Evolutionary conservation across 2,888 invertebrate species (phyloP), one percentile per base, ranked within the genome.

Genomic region (Gerris lacustris): DNA sequence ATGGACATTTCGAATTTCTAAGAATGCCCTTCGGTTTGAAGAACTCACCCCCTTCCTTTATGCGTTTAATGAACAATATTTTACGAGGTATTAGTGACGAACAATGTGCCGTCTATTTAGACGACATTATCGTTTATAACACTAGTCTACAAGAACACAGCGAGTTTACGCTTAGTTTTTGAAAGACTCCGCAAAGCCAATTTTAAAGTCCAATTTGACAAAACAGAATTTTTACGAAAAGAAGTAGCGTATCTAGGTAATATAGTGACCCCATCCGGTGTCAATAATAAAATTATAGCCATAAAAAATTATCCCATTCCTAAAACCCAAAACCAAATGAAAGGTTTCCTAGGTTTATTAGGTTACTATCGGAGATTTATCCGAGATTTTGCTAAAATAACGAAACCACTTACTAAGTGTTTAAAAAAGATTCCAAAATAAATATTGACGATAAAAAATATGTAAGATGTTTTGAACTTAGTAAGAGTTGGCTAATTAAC

Each of bases 191-290:
- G 68, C 43, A 18, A 66, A 31, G 68, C 64, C 17, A 73, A 72
- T 69, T 66, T 71, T 9, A 71, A 71, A 67, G 15, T 71, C 15
- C 70, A 73, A 64, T 43, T 71, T 2, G 71, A 71, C 31, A 73
- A 73, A 45, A 47, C 64, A 1, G 72, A 73, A 63, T 73, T 68
- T 43, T 31, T 72, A 11, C 6, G 63, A 6, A 68, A 64, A 71
- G 71, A 70, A 45, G 67, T 73, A 6, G 68, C 55, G 15, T 73
- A 71, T 17, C 68, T 72, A 47, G 73, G 73, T 7, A 71, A 72
- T 45, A 44, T 72, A 11, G 55, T 73, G 6, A 72, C 69, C 0
- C 6, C 45, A 44, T 7, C 9, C 18, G 72, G 73, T n/a, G 69
- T 73, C 0, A 72, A 70, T 11, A 70, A 72, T 9, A 72, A 73